A percentile compares a stretch with the other conserved stretches of the same genome.
phyloP scores from a whole-genome alignment of 2,113 vertebrate genomes.

The Sebastes schlegelii region DNA sequence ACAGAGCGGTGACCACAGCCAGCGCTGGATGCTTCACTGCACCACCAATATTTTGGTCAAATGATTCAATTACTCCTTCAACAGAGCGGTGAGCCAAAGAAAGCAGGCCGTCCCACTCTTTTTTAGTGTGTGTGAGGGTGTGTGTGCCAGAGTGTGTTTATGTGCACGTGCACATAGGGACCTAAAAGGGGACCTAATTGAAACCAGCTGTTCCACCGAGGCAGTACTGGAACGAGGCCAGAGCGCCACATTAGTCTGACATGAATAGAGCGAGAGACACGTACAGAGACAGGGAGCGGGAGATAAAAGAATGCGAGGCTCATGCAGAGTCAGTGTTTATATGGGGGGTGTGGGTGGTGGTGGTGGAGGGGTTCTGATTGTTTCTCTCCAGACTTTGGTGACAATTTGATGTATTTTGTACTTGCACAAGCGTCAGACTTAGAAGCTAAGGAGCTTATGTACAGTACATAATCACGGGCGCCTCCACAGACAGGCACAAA shows the following conservation, averaged over 20 bases:
- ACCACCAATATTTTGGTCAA: slow-evolving; percentile 66
- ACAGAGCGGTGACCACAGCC: slow-evolving; percentile 36
- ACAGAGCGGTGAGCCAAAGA: slow-evolving; percentile 55
- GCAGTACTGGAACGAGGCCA: slow-evolving; percentile 63
- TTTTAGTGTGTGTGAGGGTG: slow-evolving; percentile 4
- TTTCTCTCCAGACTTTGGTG: slow-evolving; percentile 45
- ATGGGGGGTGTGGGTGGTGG: not conserved
- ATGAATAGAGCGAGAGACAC: slow-evolving; percentile 50
- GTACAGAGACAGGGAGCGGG: not conserved
- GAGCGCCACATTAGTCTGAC: slow-evolving; percentile 57
- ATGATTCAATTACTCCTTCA: slow-evolving; percentile 70
- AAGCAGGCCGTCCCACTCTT: slow-evolving; percentile 37
- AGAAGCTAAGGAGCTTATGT: slow-evolving; percentile 14
- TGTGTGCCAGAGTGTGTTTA: slow-evolving; percentile 15
- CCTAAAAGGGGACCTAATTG: slow-evolving; percentile 69
- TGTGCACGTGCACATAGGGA: slow-evolving; percentile 21
- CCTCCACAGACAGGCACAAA: not conserved
- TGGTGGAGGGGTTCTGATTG: slow-evolving; percentile 1
- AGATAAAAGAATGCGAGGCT: slow-evolving; percentile 36
- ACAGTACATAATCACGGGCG: slow-evolving; percentile 1
- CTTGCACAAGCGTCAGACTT: slow-evolving; percentile 7
- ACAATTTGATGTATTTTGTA: slow-evolving; percentile 57
- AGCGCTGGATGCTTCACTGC: slow-evolving; percentile 46
- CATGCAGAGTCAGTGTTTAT: slow-evolving; percentile 24
- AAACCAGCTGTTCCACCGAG: slow-evolving; percentile 76